Conservation (phyloP, 2,113 vertebrate genomes). For the Ranitomeya variabilis region DNA sequence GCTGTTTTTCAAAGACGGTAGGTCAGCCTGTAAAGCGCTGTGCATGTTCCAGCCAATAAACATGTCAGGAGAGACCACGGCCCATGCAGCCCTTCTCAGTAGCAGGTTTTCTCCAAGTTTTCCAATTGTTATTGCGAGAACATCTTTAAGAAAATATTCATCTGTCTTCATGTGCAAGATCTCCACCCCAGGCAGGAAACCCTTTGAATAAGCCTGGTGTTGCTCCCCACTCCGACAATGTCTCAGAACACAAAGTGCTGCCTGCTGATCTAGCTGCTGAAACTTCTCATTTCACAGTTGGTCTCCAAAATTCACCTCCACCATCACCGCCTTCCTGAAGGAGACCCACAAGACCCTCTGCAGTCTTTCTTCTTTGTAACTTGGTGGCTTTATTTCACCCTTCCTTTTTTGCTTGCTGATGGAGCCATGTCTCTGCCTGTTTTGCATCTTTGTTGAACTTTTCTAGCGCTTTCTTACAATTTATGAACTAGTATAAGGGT, state of each 20-base stretch:
- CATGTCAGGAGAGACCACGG: constrained; percentile 78
- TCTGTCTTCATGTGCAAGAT: no score
- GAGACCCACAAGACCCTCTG: constrained; percentile 85
- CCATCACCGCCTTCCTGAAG: constrained; percentile 79
- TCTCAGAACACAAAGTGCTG: no score
- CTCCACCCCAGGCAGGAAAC: no score
- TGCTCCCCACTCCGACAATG: no score
- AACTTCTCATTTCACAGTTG: no score
- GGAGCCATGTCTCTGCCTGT: constrained; percentile 83
- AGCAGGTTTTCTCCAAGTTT: constrained; percentile 88
- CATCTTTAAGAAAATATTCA: no score
- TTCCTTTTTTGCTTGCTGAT: constrained; percentile 85
- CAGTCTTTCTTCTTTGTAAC: constrained; percentile 79
- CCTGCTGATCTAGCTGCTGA: no score
- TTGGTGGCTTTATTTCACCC: constrained; percentile 86
- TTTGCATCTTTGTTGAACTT: constrained; percentile 76
- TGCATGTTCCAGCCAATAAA: constrained; percentile 84
- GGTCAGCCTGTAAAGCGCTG: constrained; percentile 60
- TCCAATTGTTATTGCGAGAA: constrained; percentile 61
- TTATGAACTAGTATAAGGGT: constrained; percentile 86
- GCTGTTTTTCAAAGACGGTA: constrained; percentile 61
- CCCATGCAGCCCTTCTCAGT: constrained; percentile 77
- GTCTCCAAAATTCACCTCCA: constrained; percentile 74
- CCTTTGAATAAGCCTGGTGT: no score
- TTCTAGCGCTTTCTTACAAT: constrained; percentile 88